phyloP scores from a whole-genome alignment of 2,797 vertebrate genomes.

The Tympanoctomys barrerae region DNA sequence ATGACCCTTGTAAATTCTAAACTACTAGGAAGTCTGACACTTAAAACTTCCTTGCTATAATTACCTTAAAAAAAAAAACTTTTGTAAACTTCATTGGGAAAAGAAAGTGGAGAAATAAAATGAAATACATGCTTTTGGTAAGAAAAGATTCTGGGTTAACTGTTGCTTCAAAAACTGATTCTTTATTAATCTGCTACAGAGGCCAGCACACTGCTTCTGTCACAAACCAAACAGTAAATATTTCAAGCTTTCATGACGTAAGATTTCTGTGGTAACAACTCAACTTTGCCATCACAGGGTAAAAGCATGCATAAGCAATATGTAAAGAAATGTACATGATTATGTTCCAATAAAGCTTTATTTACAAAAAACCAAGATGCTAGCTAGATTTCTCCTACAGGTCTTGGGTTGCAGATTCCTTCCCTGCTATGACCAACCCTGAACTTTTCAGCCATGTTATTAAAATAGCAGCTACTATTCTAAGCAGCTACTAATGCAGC shows the following conservation, averaged over 20 bases:
- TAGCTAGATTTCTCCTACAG: neutral
- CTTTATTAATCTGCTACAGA: neutral
- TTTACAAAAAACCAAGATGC: neutral
- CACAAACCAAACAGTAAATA: neutral
- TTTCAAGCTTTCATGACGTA: neutral
- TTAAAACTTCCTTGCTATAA: neutral
- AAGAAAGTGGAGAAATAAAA: neutral
- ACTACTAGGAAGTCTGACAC: neutral
- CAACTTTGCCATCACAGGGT: neutral
- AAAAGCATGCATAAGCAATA: neutral
- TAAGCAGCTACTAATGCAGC: too few relatives aligned
- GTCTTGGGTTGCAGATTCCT: neutral
- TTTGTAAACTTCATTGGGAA: neutral
- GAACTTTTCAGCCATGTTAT: neutral
- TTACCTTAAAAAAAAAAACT: conserved; percentile 22
- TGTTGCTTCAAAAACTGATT: neutral
- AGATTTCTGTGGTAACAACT: neutral
- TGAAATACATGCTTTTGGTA: neutral
- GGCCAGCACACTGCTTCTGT: neutral
- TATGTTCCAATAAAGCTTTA: neutral
- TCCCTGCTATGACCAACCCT: neutral
- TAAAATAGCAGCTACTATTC: neutral
- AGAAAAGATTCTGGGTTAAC: neutral
- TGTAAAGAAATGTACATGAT: neutral
- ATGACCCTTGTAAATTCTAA: neutral